A percentile compares a stretch with the other conserved stretches of the same genome.
Evolutionary conservation across 1,140 invertebrate genomes (phyloP).

Genomic region (Zaprionus lachaisei): DNA sequence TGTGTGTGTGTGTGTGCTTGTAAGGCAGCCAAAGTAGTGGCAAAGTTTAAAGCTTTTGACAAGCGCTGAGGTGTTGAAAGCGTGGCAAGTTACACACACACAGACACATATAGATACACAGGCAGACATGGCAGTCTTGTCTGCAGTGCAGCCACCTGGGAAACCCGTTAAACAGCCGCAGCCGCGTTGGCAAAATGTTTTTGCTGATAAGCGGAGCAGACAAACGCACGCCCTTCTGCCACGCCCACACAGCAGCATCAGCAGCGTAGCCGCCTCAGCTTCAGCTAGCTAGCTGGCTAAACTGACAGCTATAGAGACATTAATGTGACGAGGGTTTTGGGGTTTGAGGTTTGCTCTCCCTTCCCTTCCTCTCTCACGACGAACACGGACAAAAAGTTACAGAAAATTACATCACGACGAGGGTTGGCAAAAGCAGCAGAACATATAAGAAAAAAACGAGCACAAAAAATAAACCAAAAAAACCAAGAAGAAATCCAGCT

Average conservation of each 20-base stretch:
- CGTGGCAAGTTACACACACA: conserved; percentile 57
- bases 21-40: conserved; percentile 50
- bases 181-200: conserved; percentile 63
- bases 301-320: conserved; percentile 82
- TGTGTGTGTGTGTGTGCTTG: conserved; percentile 17
- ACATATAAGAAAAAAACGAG: not conserved
- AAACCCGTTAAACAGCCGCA: conserved; percentile 72
- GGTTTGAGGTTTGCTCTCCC: conserved; percentile 36
- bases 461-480: not conserved
- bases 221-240: conserved; percentile 26
- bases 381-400: conserved; percentile 47
- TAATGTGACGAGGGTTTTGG: conserved; percentile 79
- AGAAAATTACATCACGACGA: conserved; percentile 63
- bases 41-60: conserved; percentile 48
- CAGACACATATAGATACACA: conserved; percentile 15
- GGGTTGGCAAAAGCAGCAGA: conserved; percentile 5
- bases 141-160: conserved; percentile 34
- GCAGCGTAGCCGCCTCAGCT: conserved; percentile 28
- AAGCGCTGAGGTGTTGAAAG: conserved; percentile 62
- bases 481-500: conserved; percentile 17
- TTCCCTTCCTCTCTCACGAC: not conserved
- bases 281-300: conserved; percentile 57
- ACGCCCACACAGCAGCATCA: conserved; percentile 19
- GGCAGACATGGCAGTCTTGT: conserved; percentile 6
- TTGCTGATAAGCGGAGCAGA: conserved; percentile 69